Evolutionary conservation across 2,888 invertebrate genomes (phyloP), one percentile per base, ranked within the genome.

Genomic region (Sepioteuthis lessoniana): DNA sequence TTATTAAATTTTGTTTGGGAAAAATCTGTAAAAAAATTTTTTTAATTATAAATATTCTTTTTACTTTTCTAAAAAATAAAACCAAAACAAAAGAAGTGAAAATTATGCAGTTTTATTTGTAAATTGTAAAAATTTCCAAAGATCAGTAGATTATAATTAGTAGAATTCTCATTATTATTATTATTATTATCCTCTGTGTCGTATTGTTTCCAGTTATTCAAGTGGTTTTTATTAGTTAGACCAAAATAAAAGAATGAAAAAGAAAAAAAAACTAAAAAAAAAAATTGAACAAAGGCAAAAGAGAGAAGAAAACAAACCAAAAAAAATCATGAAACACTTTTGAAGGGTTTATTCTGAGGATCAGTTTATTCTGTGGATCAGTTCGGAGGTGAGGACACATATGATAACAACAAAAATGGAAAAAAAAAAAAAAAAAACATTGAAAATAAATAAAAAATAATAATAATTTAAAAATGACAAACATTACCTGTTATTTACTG

Each of bases 401-500:
- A 76, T 28, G 25, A 76, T n/a, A 35, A 76, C n/a, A 76, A 76
- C 35, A 35, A 35, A 76, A 76, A 76, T 76, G 31, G 16, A 76
- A 13, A 76, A 76, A n/a, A 76, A 76, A n/a, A 76, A 76, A 76
- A 76, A 76, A 76, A 76, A 76, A 35, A 35, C 76, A 76, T 76
- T 76, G 76, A 76, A 55, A 76, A 76, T 76, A 76, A 76, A 76
- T 76, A 76, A 76, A 35, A 76, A 76, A 76, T 76, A 35, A 42
- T 25, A 55, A 76, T 76, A 76, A 76, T 76, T 76, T 76, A n/a
- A 76, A 76, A 76, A 76, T 76, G 76, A 76, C n/a, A 76, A 76
- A 76, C 76, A 76, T n/a, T 76, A 76, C 76, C 76, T 76, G 76
- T 76, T 76, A 76, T 76, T 76, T 76, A 35, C 76, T 76, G 76